Conservation (phyloP, 2,797 vertebrate genomes). For the Lutjanus argentimaculatus region DNA sequence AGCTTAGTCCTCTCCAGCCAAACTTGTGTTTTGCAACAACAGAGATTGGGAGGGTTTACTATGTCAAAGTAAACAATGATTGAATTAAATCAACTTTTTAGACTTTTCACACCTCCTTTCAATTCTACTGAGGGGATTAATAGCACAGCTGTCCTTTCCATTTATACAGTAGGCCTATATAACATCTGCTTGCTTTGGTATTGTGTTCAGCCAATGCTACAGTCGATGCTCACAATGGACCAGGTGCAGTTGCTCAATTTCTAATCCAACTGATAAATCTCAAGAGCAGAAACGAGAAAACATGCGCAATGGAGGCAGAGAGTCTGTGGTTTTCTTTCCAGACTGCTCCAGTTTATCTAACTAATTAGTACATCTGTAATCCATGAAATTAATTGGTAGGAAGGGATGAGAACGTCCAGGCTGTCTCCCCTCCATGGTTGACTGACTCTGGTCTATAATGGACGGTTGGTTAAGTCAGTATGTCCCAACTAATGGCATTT, state of each 20-base stretch:
- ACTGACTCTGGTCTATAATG: slow-evolving; percentile 16
- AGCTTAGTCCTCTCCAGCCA: not conserved
- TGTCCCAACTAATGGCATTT: slow-evolving; percentile 20
- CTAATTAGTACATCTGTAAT: slow-evolving; percentile 37
- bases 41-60: not conserved
- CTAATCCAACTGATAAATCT: not conserved
- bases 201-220: not conserved
- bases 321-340: slow-evolving; percentile 25
- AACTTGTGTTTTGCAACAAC: slow-evolving; percentile 4
- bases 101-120: not conserved
- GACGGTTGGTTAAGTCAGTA: slow-evolving; percentile 16
- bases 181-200: not conserved
- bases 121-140: not conserved
- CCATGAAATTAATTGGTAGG: slow-evolving; percentile 45
- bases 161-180: not conserved
- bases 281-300: slow-evolving; percentile 19
- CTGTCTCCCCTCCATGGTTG: slow-evolving; percentile 23
- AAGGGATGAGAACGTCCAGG: slow-evolving; percentile 24
- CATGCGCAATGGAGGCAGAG: slow-evolving; percentile 11
- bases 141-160: not conserved
- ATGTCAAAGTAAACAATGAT: too few species aligned
- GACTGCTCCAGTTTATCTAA: slow-evolving; percentile 25
- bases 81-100: not conserved
- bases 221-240: not conserved
- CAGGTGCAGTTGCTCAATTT: not conserved